These are phyloP conservation scores for Ecdyonurus torrentis DNA, from an alignment of 2,888 invertebrate genomes.

Conservation along the genomic window DNA sequence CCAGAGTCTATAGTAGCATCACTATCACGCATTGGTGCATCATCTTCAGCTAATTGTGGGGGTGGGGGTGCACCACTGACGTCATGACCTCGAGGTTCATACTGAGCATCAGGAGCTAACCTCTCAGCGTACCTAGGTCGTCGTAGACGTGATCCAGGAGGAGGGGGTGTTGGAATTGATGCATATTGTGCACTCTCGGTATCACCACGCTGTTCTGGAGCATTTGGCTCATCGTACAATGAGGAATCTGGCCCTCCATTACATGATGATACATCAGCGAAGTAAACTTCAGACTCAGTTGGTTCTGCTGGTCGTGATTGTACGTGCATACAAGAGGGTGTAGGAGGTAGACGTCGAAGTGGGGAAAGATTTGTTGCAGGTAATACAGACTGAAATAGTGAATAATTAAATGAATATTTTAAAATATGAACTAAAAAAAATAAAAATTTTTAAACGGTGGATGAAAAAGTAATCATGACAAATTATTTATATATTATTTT, in stretches of 20 bases:
- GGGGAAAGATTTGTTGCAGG: too few relatives aligned
- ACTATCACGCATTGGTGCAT: background rate
- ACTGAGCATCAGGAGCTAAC: background rate
- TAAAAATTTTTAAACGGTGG: too few relatives aligned
- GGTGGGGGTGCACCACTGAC: background rate
- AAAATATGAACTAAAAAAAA: too few relatives aligned
- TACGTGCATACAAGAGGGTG: background rate
- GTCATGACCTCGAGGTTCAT: background rate
- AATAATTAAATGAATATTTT: too few relatives aligned
- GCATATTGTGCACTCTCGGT: background rate
- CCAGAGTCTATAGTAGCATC: constrained; percentile 1
- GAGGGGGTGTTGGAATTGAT: background rate
- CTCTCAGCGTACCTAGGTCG: background rate
- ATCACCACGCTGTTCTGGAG: background rate
- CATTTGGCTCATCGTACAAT: background rate
- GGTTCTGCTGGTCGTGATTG: background rate
- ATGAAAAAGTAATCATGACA: too few relatives aligned
- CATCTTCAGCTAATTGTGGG: too few relatives aligned
- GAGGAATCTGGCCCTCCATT: constrained; percentile 6
- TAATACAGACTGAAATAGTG: too few relatives aligned
- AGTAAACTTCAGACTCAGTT: constrained; percentile 62
- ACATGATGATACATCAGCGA: constrained; percentile 64
- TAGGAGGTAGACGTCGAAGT: background rate
- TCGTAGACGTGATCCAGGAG: background rate
- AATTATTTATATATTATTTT: too few relatives aligned